Percentiles rank a stretch among this genome's conserved stretches.
phyloP scores from a whole-genome alignment of 2,888 invertebrate species.

The Drosophila multiciliata region DNA sequence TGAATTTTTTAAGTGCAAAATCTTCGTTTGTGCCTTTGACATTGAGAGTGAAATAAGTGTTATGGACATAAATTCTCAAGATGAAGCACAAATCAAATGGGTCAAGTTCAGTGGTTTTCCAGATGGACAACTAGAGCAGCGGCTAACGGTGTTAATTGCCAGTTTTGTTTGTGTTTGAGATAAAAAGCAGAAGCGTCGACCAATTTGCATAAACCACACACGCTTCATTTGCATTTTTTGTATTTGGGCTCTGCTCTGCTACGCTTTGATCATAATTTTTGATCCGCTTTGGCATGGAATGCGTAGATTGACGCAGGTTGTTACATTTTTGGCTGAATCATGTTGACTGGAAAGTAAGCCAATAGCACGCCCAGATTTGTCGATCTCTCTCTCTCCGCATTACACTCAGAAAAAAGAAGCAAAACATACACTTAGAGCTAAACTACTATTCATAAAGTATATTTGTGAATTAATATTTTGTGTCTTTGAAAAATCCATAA shows the following conservation, averaged over 20 bases:
- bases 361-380: constrained; percentile 29
- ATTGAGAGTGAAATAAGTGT: constrained; percentile 31
- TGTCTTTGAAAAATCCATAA: background rate
- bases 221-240: constrained; percentile 63
- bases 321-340: constrained; percentile 26
- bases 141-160: constrained; percentile 41
- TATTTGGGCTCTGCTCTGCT: background rate
- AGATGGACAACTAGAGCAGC: constrained; percentile 51
- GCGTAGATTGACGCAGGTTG: constrained; percentile 17
- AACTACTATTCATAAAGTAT: background rate
- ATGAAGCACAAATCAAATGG: constrained; percentile 51
- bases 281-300: constrained; percentile 13
- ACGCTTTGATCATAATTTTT: background rate
- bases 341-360: constrained; percentile 18
- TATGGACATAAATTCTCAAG: constrained; percentile 39
- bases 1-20: constrained; percentile 22
- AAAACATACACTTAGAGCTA: background rate
- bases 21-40: constrained; percentile 33
- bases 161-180: constrained; percentile 31
- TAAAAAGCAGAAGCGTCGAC: constrained; percentile 4
- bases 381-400: constrained; percentile 11
- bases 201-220: constrained; percentile 55
- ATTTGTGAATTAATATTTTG: background rate
- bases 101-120: constrained; percentile 64
- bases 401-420: background rate